A percentile compares a stretch with the other conserved stretches of the same genome.
These are phyloP conservation scores for Manduca sexta DNA, from an alignment of 1,140 invertebrate genomes.

Conservation along the genomic window DNA sequence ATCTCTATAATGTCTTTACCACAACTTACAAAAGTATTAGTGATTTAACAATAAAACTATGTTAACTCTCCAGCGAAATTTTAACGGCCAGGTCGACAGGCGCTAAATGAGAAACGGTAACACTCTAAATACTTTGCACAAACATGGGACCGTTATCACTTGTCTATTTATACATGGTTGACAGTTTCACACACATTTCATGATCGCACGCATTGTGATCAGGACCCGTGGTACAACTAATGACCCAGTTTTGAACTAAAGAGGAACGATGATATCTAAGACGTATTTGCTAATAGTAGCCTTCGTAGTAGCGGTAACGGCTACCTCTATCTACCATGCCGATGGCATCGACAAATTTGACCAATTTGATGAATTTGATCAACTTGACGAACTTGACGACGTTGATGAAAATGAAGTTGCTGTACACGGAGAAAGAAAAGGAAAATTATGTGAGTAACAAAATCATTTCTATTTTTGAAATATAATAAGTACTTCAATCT, in stretches of 20 bases:
- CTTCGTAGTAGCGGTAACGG: constrained; percentile 28
- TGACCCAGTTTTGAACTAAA: constrained; percentile 3
- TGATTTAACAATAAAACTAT: not conserved
- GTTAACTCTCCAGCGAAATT: constrained; percentile 18
- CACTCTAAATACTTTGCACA: constrained; percentile 47
- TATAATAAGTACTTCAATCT: not conserved
- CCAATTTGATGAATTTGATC: constrained; percentile 20
- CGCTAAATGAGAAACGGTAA: constrained; percentile 57
- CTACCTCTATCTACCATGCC: constrained; percentile 25
- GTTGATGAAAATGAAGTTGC: constrained; percentile 17
- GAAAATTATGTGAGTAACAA: constrained; percentile 58
- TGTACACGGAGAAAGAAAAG: constrained; percentile 32
- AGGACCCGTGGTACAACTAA: not conserved
- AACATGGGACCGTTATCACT: constrained; percentile 56
- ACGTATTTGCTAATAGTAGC: constrained; percentile 15
- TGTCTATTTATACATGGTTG: constrained; percentile 47
- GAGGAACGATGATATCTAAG: not conserved
- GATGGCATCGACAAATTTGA: constrained; percentile 21
- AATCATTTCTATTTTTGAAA: not conserved
- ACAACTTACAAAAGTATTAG: not conserved
- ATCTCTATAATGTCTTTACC: not conserved
- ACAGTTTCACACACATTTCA: constrained; percentile 37
- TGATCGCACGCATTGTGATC: constrained; percentile 4
- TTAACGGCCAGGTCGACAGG: constrained; percentile 22
- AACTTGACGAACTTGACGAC: constrained; percentile 20